phyloP scores from a whole-genome alignment of 2,888 invertebrate species.

The Rotaria sp. region DNA sequence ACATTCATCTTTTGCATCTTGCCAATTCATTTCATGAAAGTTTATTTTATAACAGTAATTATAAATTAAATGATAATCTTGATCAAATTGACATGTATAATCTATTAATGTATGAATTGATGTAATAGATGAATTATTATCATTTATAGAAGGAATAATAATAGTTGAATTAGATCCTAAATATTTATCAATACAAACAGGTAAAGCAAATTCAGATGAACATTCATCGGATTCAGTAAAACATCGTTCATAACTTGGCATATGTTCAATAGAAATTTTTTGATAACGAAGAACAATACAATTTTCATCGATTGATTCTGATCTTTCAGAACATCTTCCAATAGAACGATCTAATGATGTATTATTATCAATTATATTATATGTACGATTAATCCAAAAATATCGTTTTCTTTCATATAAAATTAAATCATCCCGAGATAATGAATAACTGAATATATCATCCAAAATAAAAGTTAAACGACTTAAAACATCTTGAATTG shows the following conservation, averaged over 20 bases:
- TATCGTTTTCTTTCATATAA: neutral
- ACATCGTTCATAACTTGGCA: neutral
- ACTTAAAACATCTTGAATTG: neutral
- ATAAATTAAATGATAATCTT: neutral
- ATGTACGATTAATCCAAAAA: neutral
- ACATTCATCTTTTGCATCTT: neutral
- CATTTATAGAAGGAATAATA: no score
- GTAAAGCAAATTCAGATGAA: neutral
- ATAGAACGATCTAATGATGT: neutral
- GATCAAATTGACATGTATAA: neutral
- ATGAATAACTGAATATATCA: no score
- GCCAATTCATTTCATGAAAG: neutral
- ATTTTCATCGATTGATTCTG: neutral
- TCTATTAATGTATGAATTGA: neutral
- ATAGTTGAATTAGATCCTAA: neutral
- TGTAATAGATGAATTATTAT: neutral
- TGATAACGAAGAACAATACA: neutral
- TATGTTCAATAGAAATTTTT: neutral
- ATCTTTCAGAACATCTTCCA: neutral
- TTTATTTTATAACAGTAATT: neutral
- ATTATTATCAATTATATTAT: neutral
- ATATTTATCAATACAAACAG: neutral
- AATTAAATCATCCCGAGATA: no score
- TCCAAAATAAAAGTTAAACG: no score
- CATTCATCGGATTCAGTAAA: neutral